Conservation (phyloP, 2,888 invertebrate species). For the Brachyptera risi region DNA sequence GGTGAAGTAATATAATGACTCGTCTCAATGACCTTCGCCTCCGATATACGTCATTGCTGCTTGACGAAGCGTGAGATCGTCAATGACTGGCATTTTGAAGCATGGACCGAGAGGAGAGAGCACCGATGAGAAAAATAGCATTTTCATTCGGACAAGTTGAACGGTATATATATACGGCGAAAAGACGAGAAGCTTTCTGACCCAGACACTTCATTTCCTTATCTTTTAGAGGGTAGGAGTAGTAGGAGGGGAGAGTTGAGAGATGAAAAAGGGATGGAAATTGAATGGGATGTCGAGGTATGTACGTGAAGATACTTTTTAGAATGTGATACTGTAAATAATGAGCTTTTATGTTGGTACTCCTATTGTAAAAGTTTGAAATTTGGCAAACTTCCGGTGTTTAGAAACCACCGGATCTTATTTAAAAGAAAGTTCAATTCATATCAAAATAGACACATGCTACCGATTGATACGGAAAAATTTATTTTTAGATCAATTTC, state of each 20-base stretch:
- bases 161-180: slow-evolving; percentile 20
- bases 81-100: not conserved
- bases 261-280: not conserved
- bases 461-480: too few relatives aligned
- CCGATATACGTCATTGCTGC: not conserved
- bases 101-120: too few relatives aligned
- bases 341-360: not conserved
- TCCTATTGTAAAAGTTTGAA: too few relatives aligned
- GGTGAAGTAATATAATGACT: not conserved
- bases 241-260: not conserved
- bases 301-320: not conserved
- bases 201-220: slow-evolving; percentile 25
- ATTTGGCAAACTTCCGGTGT: too few relatives aligned
- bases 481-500: too few relatives aligned
- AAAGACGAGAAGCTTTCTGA: slow-evolving; percentile 5
- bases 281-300: not conserved
- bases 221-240: slow-evolving; percentile 3
- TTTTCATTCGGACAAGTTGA: slow-evolving; percentile 21
- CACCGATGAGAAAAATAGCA: slow-evolving; percentile 21
- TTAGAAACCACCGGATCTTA: too few relatives aligned
- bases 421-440: too few relatives aligned
- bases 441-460: too few relatives aligned
- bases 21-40: not conserved
- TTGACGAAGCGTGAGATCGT: not conserved
- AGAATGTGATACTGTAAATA: not conserved